Conservation (phyloP, 2,888 invertebrate species). For the Zele albiditarsus region DNA sequence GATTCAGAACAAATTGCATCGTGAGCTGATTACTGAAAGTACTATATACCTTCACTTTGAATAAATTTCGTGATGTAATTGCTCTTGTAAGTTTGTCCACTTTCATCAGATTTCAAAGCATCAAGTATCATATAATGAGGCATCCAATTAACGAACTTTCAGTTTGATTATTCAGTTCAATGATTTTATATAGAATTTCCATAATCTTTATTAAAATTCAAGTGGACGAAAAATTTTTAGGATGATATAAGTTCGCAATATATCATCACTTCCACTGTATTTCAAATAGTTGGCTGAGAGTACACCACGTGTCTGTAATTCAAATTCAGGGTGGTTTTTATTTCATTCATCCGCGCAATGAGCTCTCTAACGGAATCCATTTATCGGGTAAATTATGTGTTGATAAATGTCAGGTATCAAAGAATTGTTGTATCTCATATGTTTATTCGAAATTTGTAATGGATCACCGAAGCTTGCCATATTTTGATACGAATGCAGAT, state of each 20-base stretch:
- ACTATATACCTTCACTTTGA: background rate
- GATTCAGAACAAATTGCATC: background rate
- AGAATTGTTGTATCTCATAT: too few species aligned
- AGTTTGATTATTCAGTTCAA: background rate
- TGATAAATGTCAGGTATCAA: background rate
- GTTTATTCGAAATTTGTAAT: too few species aligned
- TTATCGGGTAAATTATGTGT: slow-evolving; percentile 2
- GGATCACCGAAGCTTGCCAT: too few species aligned
- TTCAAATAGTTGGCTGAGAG: too few species aligned
- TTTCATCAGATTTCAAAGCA: background rate
- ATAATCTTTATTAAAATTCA: background rate
- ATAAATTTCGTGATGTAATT: background rate
- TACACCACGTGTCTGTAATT: too few species aligned
- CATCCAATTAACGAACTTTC: background rate
- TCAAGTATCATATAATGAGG: background rate
- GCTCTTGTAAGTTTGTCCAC: background rate
- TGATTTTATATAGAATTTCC: background rate
- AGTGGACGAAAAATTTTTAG: too few species aligned
- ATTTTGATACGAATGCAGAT: too few species aligned
- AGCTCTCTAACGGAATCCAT: background rate
- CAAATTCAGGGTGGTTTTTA: background rate
- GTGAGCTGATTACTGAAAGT: background rate
- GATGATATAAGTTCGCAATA: too few species aligned
- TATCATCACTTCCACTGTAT: too few species aligned
- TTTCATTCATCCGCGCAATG: background rate